Conservation (phyloP, 2,113 vertebrate species). For the Tupaia chinensis region DNA sequence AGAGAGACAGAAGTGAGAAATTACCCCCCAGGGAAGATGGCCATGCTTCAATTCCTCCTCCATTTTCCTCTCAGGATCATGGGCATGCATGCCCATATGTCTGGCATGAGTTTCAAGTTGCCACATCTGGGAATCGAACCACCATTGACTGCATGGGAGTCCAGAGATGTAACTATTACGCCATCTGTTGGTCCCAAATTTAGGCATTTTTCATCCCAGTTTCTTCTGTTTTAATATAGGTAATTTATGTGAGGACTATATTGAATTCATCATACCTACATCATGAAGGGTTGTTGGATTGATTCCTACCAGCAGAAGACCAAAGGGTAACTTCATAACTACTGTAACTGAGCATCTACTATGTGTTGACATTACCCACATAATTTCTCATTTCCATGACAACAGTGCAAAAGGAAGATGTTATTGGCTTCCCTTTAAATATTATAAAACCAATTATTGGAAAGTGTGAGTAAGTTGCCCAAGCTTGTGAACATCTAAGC, state of each 20-base stretch:
- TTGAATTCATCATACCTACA: neutral
- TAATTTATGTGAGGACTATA: neutral
- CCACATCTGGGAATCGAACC: no score
- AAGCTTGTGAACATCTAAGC: neutral
- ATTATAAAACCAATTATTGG: neutral
- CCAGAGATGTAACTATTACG: no score
- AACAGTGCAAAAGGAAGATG: neutral
- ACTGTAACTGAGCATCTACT: neutral
- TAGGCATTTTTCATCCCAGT: neutral
- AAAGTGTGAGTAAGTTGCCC: neutral
- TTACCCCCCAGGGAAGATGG: no score
- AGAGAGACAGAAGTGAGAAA: no score
- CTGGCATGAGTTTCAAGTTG: no score
- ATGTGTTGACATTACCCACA: neutral
- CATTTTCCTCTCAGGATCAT: no score
- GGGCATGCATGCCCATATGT: no score
- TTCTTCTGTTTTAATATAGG: neutral
- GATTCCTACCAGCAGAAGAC: neutral
- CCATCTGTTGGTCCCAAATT: no score
- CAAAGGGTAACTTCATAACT: neutral
- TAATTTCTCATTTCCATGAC: neutral
- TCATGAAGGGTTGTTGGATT: neutral
- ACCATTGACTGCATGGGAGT: no score
- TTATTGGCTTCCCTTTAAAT: neutral
- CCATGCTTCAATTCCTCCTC: no score